Conservation (phyloP, 1,140 invertebrate genomes). For the Bradynema listronoti region DNA sequence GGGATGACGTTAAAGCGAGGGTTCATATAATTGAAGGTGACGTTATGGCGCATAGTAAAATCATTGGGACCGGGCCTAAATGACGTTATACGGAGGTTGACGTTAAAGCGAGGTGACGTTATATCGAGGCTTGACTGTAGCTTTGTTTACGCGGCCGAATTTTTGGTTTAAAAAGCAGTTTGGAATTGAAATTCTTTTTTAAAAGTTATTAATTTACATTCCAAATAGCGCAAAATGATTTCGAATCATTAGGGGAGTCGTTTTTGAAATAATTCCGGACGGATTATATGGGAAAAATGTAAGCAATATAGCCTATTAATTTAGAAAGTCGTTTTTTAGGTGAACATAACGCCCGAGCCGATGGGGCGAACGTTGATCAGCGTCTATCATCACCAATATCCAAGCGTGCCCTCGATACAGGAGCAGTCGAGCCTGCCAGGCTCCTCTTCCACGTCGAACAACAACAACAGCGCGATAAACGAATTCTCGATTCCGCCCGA, state of each 20-base stretch:
- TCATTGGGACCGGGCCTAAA: no score
- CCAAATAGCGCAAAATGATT: no score
- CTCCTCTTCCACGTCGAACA: neutral
- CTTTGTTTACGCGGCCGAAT: no score
- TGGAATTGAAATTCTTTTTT: constrained; percentile 3
- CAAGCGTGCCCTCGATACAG: neutral
- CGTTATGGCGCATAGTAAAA: no score
- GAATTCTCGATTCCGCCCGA: constrained; percentile 48
- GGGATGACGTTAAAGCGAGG: no score
- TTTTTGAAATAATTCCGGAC: neutral
- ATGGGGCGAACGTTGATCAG: constrained; percentile 47
- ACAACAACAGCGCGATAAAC: neutral
- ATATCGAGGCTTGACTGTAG: no score
- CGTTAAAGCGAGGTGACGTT: no score
- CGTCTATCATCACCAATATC: constrained; percentile 43
- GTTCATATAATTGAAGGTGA: no score
- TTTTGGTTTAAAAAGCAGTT: constrained; percentile 10
- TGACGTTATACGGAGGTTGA: no score
- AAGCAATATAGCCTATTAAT: neutral
- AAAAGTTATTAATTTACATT: neutral
- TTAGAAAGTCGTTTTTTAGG: constrained; percentile 21
- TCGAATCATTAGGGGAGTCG: no score
- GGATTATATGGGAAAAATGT: neutral
- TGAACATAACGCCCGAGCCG: constrained; percentile 44
- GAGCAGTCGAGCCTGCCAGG: neutral